Evolutionary conservation across 2,888 invertebrate species (phyloP).

Genomic region (Osedax fenrisi): DNA sequence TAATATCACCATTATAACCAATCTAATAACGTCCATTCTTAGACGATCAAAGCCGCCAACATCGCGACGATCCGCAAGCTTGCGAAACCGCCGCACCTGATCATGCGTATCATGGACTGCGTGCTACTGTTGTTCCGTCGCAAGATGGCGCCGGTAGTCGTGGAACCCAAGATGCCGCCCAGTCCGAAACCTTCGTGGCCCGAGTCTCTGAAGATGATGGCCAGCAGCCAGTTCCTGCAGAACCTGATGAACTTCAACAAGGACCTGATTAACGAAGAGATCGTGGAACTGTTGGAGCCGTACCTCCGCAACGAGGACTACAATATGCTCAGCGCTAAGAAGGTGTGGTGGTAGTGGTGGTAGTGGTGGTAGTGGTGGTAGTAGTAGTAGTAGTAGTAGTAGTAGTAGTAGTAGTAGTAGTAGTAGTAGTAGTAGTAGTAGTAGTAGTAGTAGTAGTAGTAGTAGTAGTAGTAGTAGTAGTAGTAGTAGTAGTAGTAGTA

Average conservation of each 20-base stretch:
- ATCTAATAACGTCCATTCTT: too few relatives aligned
- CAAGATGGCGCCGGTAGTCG: conserved; percentile 44
- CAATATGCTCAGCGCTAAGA: conserved; percentile 84
- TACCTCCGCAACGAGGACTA: conserved; percentile 79
- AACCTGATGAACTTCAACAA: conserved; percentile 42
- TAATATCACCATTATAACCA: too few relatives aligned
- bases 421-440: too few relatives aligned
- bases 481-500: too few relatives aligned
- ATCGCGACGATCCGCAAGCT: conserved; percentile 49
- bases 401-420: background rate
- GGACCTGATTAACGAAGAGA: conserved; percentile 88
- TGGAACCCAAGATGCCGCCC: conserved; percentile 64
- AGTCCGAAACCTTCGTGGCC: conserved; percentile 85
- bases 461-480: too few relatives aligned
- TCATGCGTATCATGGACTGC: conserved; percentile 50
- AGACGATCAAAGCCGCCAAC: conserved; percentile 52
- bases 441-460: too few relatives aligned
- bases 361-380: background rate
- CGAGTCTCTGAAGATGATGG: conserved; percentile 89
- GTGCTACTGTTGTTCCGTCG: conserved; percentile 46
- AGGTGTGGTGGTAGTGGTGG: conserved; percentile 46
- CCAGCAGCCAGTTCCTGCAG: conserved; percentile 70
- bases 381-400: conserved; percentile 2
- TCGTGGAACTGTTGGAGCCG: conserved; percentile 78
- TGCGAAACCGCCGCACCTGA: conserved; percentile 50